A percentile compares a stretch with the other conserved stretches of the same genome.
These are phyloP conservation scores for Hyposmocoma kahamanoa DNA, from an alignment of 1,140 invertebrate genomes.

Conservation along the genomic window DNA sequence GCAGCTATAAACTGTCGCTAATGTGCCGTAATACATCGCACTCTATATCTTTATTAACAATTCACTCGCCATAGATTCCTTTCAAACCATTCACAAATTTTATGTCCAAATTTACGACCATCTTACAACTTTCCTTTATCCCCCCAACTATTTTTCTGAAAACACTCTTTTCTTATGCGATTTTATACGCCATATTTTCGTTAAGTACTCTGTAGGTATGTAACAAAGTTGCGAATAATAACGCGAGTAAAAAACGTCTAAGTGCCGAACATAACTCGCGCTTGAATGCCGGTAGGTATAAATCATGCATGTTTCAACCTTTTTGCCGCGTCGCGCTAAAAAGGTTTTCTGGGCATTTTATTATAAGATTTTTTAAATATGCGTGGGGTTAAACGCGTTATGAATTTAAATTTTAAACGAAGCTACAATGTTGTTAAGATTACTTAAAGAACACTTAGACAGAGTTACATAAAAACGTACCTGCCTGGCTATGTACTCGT, in stretches of 20 bases:
- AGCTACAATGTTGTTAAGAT: background rate
- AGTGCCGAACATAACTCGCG: constrained; percentile 55
- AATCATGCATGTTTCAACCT: constrained; percentile 51
- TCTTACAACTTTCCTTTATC: constrained; percentile 66
- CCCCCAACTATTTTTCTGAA: constrained; percentile 64
- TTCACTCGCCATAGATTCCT: constrained; percentile 63
- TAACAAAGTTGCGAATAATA: constrained; percentile 64
- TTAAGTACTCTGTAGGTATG: constrained; percentile 52
- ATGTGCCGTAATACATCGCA: constrained; percentile 61
- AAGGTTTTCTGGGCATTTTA: constrained; percentile 46
- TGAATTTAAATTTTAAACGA: constrained; percentile 1
- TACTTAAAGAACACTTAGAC: background rate
- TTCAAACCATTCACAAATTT: constrained; percentile 62
- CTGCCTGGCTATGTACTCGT: constrained; percentile 23
- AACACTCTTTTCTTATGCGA: constrained; percentile 69
- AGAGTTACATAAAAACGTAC: background rate
- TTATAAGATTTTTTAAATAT: constrained; percentile 49
- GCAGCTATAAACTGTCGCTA: constrained; percentile 59
- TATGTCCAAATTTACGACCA: constrained; percentile 63
- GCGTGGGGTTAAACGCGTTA: constrained; percentile 20
- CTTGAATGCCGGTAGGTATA: constrained; percentile 50
- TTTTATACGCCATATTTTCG: constrained; percentile 67
- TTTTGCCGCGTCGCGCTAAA: constrained; percentile 46
- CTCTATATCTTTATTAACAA: constrained; percentile 72
- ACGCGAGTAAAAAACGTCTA: constrained; percentile 41